A percentile compares a stretch with the other conserved stretches of the same genome.
Evolutionary conservation across 2,888 invertebrate species (phyloP).

Genomic region (Drosophila limbata): DNA sequence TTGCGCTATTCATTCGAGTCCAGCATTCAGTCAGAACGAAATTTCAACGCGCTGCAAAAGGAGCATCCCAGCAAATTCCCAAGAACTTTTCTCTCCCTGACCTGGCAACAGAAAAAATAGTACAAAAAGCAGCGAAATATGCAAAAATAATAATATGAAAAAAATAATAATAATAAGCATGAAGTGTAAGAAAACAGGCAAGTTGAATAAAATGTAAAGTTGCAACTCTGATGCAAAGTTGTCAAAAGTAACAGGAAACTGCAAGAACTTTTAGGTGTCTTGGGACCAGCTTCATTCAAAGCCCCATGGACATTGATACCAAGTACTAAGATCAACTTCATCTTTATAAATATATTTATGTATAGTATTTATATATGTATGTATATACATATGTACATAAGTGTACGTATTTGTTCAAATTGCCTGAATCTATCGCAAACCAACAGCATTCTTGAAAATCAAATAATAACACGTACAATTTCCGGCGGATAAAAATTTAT

Average conservation of each 20-base stretch:
- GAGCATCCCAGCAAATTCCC: background rate
- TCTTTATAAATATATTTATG: background rate
- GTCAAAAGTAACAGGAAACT: conserved; percentile 31
- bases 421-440: background rate
- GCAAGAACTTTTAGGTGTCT: conserved; percentile 8
- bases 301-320: conserved; percentile 23
- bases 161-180: background rate
- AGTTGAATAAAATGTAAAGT: conserved; percentile 45
- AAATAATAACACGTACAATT: conserved; percentile 12
- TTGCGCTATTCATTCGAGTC: conserved; percentile 69
- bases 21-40: conserved; percentile 42
- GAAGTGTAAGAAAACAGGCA: conserved; percentile 15
- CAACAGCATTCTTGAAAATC: conserved; percentile 1
- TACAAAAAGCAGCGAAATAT: background rate
- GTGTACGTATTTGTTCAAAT: background rate
- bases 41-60: conserved; percentile 32
- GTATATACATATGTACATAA: background rate
- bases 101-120: background rate
- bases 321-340: conserved; percentile 8
- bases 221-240: conserved; percentile 35
- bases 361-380: background rate
- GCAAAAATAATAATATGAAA: background rate
- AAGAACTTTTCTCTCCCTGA: conserved; percentile 4
- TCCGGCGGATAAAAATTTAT: conserved; percentile 2
- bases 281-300: conserved; percentile 14